A percentile compares a stretch with the other conserved stretches of the same genome.
phyloP scores from a whole-genome alignment of 2,888 invertebrate species.

The Drosophila colorata region DNA sequence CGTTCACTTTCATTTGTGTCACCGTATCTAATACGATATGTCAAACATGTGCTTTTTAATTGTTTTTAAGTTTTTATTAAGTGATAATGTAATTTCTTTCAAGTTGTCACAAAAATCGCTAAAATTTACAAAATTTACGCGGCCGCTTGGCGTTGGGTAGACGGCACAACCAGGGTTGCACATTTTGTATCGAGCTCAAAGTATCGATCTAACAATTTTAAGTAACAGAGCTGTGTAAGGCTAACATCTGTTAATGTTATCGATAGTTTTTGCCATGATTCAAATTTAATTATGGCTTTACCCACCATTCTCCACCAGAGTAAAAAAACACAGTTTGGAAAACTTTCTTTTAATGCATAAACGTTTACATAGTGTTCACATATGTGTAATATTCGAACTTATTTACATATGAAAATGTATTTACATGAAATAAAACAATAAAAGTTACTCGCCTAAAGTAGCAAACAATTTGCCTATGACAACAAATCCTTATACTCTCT shows the following conservation, averaged over 20 bases:
- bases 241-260: constrained; percentile 1
- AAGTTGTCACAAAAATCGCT: not conserved
- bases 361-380: constrained; percentile 57
- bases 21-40: not conserved
- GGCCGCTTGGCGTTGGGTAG: constrained; percentile 29
- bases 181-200: not conserved
- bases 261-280: too few relatives aligned
- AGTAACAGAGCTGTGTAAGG: constrained; percentile 20
- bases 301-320: not conserved
- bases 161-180: constrained; percentile 7
- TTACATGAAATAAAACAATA: constrained; percentile 69
- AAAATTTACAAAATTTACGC: constrained; percentile 22
- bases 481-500: constrained; percentile 51
- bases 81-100: too few relatives aligned
- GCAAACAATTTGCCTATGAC: constrained; percentile 72
- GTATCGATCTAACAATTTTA: constrained; percentile 12
- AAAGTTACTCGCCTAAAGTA: constrained; percentile 68
- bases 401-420: constrained; percentile 77
- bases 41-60: not conserved
- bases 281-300: not conserved
- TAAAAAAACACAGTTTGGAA: constrained; percentile 7
- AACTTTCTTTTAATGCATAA: constrained; percentile 58
- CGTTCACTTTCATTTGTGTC: constrained; percentile 11
- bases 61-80: too few relatives aligned
- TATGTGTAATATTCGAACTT: constrained; percentile 61